Percentiles rank a stretch among this genome's conserved stretches.
phyloP scores from a whole-genome alignment of 2,888 invertebrate species.

The Nycteola revayana region DNA sequence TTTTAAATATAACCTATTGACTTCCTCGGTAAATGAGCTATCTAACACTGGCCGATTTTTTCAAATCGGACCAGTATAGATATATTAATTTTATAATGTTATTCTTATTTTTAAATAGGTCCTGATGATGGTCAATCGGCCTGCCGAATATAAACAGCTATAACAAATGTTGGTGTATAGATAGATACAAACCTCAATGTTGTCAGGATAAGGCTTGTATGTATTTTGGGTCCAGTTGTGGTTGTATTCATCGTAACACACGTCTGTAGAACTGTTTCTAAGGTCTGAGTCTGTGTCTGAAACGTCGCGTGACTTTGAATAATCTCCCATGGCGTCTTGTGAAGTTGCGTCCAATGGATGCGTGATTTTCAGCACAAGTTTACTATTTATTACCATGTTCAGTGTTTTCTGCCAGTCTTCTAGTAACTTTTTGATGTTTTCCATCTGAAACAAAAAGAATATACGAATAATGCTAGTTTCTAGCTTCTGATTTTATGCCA shows the following conservation, averaged over 20 bases:
- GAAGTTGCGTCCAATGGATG: conserved; percentile 53
- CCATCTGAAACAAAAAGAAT: conserved; percentile 61
- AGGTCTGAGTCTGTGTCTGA: conserved; percentile 58
- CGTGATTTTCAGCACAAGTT: conserved; percentile 46
- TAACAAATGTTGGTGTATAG: too few species aligned
- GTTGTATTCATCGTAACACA: conserved; percentile 51
- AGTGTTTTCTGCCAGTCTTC: conserved; percentile 70
- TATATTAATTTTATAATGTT: conserved; percentile 3
- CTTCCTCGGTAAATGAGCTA: too few species aligned
- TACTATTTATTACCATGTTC: conserved; percentile 59
- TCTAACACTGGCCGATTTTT: background rate
- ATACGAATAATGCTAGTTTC: too few species aligned
- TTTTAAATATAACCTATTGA: too few species aligned
- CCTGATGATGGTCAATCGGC: too few species aligned
- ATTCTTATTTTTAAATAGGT: too few species aligned
- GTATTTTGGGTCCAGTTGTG: conserved; percentile 50
- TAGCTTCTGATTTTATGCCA: too few species aligned
- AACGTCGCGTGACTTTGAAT: conserved; percentile 52
- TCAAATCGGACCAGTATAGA: too few species aligned
- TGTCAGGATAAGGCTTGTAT: conserved; percentile 39
- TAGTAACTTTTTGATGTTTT: conserved; percentile 57
- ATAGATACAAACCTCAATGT: conserved; percentile 44
- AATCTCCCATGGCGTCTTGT: conserved; percentile 67
- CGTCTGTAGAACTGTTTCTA: conserved; percentile 41
- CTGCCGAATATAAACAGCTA: too few species aligned